These are phyloP conservation scores for Coendou prehensilis DNA, from an alignment of 2,797 vertebrate genomes.

Conservation along the genomic window DNA sequence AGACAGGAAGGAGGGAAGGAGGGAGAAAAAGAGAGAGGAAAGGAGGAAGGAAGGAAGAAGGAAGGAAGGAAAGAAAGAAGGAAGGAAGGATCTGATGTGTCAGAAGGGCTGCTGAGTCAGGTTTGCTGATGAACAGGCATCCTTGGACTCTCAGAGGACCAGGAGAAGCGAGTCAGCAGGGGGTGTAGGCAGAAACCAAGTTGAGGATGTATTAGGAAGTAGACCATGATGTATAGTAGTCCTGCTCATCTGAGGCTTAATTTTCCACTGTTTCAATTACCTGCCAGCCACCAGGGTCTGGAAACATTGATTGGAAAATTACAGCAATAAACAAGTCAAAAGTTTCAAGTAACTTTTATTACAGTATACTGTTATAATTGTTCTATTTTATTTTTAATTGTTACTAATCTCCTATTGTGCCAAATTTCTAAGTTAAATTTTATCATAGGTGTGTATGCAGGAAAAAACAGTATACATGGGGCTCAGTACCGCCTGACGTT, in stretches of 20 bases:
- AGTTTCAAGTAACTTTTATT: neutral
- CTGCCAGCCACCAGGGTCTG: neutral
- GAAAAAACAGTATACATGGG: neutral
- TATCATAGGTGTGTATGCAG: neutral
- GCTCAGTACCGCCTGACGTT: neutral
- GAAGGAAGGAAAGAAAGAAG: neutral
- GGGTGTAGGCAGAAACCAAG: neutral
- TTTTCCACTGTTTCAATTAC: neutral
- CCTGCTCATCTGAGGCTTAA: neutral
- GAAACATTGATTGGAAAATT: neutral
- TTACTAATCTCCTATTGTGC: neutral
- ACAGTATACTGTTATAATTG: neutral
- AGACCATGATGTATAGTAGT: rapidly evolving
- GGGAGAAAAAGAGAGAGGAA: too few species aligned
- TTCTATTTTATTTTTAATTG: neutral
- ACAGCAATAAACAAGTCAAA: neutral
- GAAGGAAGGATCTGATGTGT: neutral
- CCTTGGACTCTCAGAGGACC: neutral
- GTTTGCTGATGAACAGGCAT: neutral
- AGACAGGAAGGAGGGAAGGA: too few species aligned
- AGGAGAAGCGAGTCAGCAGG: neutral
- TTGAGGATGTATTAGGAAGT: neutral
- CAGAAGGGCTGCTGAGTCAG: neutral
- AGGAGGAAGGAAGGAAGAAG: neutral
- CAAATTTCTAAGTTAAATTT: neutral